phyloP scores from a whole-genome alignment of 2,888 invertebrate species.

The Tribolium freemani region DNA sequence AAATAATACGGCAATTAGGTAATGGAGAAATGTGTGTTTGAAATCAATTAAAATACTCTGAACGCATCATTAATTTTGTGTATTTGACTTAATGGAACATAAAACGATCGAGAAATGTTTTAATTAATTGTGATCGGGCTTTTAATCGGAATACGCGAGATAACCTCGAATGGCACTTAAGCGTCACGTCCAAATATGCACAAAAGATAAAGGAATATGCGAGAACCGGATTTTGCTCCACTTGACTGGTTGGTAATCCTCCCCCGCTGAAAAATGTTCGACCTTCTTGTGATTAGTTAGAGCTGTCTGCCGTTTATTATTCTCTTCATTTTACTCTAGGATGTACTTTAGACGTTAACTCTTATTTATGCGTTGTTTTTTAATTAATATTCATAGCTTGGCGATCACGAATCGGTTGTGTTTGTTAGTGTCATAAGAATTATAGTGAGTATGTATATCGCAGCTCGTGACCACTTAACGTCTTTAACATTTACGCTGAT shows the following conservation, averaged over 20 bases:
- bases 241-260: neutral
- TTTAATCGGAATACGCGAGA: neutral
- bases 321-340: conserved; percentile 1
- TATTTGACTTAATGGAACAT: conserved; percentile 32
- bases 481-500: conserved; percentile 31
- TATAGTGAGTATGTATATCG: conserved; percentile 34
- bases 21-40: conserved; percentile 31
- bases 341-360: conserved; percentile 34
- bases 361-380: conserved; percentile 42
- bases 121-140: conserved; percentile 32
- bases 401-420: conserved; percentile 45
- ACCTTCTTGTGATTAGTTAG: neutral
- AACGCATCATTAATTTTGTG: conserved; percentile 38
- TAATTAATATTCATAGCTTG: conserved; percentile 45
- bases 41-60: conserved; percentile 36
- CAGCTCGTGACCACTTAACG: conserved; percentile 40
- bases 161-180: conserved; percentile 26
- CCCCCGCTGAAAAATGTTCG: neutral
- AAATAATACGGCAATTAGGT: conserved; percentile 34
- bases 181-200: conserved; percentile 20
- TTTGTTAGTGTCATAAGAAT: conserved; percentile 43
- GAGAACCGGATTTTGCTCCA: neutral
- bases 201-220: conserved; percentile 12
- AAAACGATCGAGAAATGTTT: conserved; percentile 31
- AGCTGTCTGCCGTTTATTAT: neutral